Evolutionary conservation across 2,113 vertebrate genomes (phyloP).

Genomic region (Phaethon lepturus): DNA sequence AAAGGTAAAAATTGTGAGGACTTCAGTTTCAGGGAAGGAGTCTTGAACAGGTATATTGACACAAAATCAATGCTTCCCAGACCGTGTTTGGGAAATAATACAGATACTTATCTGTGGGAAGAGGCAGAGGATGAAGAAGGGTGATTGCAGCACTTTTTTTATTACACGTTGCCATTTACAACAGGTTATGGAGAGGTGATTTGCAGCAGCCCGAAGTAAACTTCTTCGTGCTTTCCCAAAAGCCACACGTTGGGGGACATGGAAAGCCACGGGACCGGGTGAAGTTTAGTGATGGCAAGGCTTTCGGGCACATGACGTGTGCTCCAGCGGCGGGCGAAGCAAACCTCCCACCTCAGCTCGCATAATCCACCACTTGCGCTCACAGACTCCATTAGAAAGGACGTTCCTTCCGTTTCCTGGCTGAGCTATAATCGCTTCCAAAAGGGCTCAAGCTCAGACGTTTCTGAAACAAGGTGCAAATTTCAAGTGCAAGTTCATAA

Average conservation of each 20-base stretch:
- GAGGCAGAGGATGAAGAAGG: neutral
- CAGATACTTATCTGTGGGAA: neutral
- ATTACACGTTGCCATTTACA: neutral
- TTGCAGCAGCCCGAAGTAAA: neutral
- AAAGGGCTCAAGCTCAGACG: neutral
- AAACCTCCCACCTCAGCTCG: neutral
- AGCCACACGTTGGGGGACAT: neutral
- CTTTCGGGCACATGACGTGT: neutral
- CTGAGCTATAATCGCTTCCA: neutral
- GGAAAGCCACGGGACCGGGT: fast-evolving
- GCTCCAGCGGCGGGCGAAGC: neutral
- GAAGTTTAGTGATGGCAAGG: neutral
- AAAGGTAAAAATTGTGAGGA: neutral
- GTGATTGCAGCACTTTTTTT: neutral
- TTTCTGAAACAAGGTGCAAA: neutral
- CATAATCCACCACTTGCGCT: fast-evolving
- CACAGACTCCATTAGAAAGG: neutral
- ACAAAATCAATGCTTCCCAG: neutral
- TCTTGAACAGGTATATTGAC: neutral
- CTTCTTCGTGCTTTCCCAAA: neutral
- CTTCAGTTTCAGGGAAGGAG: neutral
- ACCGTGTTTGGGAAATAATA: neutral
- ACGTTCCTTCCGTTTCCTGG: neutral
- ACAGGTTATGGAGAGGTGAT: neutral
- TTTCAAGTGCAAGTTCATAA: neutral